Evolutionary conservation across 2,797 vertebrate species (phyloP).

Genomic region (Rhyacichthys aspro): DNA sequence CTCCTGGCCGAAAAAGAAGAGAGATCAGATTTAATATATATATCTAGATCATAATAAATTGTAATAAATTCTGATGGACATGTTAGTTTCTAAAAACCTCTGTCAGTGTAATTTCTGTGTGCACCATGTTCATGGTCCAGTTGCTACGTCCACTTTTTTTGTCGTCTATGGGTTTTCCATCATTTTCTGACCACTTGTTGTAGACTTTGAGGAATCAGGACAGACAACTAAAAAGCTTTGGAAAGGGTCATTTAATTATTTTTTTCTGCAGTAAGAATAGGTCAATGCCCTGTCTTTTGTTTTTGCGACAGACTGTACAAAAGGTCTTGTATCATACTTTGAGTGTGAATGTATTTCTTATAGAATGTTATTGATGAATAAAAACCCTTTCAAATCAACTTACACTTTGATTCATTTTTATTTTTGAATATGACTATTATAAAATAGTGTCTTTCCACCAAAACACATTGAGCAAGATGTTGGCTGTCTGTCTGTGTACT

Average conservation of each 20-base stretch:
- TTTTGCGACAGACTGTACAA: conserved; percentile 74
- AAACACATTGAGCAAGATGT: conserved; percentile 74
- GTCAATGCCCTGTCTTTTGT: conserved; percentile 38
- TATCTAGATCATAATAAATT: too few relatives aligned
- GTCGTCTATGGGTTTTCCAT: not conserved
- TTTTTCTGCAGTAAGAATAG: not conserved
- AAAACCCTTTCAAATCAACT: conserved; percentile 73
- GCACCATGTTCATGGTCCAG: too few relatives aligned
- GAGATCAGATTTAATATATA: too few relatives aligned
- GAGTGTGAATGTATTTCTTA: conserved; percentile 81
- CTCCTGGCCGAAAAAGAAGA: too few relatives aligned
- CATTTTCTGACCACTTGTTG: not conserved
- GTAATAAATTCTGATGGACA: too few relatives aligned
- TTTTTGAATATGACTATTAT: conserved; percentile 32
- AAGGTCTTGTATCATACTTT: conserved; percentile 74
- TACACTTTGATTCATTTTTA: conserved; percentile 65
- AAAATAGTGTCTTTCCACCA: conserved; percentile 53
- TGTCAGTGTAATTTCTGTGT: too few relatives aligned
- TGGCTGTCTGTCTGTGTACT: conserved; percentile 55
- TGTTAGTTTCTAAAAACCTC: too few relatives aligned
- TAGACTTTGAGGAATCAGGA: conserved; percentile 1
- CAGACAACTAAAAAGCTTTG: conserved; percentile 3
- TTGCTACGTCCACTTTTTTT: not conserved
- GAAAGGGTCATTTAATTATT: conserved; percentile 14
- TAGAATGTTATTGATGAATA: conserved; percentile 82